Evolutionary conservation across 1,140 invertebrate genomes (phyloP).

Genomic region (Riptortus pedestris): DNA sequence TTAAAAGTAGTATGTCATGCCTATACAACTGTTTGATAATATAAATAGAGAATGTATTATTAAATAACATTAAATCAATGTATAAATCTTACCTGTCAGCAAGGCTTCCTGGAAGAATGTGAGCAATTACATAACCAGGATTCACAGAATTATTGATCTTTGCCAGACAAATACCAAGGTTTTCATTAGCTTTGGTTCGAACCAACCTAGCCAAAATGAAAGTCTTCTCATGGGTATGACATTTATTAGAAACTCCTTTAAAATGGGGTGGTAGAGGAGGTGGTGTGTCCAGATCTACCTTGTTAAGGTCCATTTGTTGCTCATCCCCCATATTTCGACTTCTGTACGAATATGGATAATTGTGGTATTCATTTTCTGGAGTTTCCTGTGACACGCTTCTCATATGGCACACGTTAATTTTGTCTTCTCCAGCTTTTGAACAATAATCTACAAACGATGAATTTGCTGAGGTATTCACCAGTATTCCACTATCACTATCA

Average conservation of each 20-base stretch:
- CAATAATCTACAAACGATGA: conserved; percentile 54
- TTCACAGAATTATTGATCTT: conserved; percentile 41
- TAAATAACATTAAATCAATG: conserved; percentile 24
- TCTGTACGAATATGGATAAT: conserved; percentile 3
- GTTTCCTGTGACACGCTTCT: conserved; percentile 23
- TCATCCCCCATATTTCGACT: conserved; percentile 5
- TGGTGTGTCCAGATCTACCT: background rate
- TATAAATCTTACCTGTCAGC: conserved; percentile 42
- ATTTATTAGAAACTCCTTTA: background rate
- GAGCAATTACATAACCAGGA: conserved; percentile 47
- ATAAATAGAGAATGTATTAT: background rate
- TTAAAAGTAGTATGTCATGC: background rate
- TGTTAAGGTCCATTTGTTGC: background rate
- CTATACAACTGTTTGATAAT: background rate
- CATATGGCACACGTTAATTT: conserved; percentile 17
- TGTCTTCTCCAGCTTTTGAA: conserved; percentile 32
- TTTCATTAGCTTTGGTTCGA: conserved; percentile 38
- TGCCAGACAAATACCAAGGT: conserved; percentile 50
- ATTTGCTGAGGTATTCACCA: conserved; percentile 58
- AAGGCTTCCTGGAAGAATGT: conserved; percentile 45
- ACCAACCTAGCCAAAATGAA: conserved; percentile 1
- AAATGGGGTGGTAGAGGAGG: conserved; percentile 29
- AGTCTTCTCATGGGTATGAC: background rate
- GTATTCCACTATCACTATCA: conserved; percentile 63
- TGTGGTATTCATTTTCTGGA: conserved; percentile 19